Base-by-base conservation (phyloP, 2,888 invertebrate species). In the Sialis lutaria region DNA sequence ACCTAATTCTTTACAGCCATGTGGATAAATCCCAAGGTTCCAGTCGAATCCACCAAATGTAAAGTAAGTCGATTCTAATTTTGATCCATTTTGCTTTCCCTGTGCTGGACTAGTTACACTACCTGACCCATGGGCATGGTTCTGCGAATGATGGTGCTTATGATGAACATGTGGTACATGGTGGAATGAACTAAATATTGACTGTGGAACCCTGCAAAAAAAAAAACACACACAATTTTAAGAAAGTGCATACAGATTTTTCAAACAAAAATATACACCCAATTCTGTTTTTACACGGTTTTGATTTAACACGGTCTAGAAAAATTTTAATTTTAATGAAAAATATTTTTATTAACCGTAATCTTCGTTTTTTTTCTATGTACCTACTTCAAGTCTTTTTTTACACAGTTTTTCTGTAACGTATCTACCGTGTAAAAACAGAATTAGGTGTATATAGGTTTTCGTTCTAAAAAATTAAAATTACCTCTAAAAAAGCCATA, bases 41-140 rank as follows among this genome's bases (percentile, higher is more conserved):
- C 87, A 87, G 59, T 87, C 86, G 61, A 82, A 85, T 32, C 82
- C 79, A 6, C 85, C 85, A 60, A 84, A 87, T 1, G 79, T 76
- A 62, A 87, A 85, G 57, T 75, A 78, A n/a, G 72, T 67, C 3
- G 77, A 76, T 57, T 80, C 80, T 46, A 77, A 59, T 53, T 73
- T 73, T 13, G 34, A 31, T 37, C 40, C 39, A 40, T 39, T 39
- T 48, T 50, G 53, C 37, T 46, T 53, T 54, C 37, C 53, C 53
- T 39, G 50, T 51, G 22, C 40, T 48, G 40, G 53, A 61, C 53
- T 48, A 60, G 61, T 0, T 57, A 58, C 3, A 58, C 55, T 1
- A 58, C 54, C 49, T 61, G 63, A n/a, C 60, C 58, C 41, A 60
- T 58, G 22, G 58, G 57, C 33, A 60, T 57, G 56, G 60, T 58